A percentile compares a stretch with the other conserved stretches of the same genome.
These are phyloP conservation scores for Pyrochroa serraticornis DNA, from an alignment of 2,888 invertebrate species.

Conservation along the genomic window DNA sequence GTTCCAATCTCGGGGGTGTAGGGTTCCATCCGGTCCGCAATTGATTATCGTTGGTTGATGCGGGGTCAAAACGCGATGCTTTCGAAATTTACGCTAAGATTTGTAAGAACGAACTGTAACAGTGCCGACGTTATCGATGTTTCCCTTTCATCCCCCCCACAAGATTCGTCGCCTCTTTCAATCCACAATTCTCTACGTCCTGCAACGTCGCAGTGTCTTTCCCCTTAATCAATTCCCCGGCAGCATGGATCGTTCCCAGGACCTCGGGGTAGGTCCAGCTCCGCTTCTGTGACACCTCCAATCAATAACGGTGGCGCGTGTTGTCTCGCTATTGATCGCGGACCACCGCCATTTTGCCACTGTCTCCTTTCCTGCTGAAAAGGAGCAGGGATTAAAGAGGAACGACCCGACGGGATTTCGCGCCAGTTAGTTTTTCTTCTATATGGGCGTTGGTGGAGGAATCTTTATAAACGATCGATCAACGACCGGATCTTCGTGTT, in stretches of 20 bases:
- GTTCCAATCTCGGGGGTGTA: too few relatives aligned
- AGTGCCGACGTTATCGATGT: too few relatives aligned
- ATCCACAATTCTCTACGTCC: neutral
- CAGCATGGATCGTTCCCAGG: constrained; percentile 27
- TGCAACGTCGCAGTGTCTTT: constrained; percentile 18
- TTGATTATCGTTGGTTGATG: too few relatives aligned
- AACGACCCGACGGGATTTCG: too few relatives aligned
- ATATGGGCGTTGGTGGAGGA: neutral
- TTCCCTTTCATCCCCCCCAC: too few relatives aligned
- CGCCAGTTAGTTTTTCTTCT: too few relatives aligned
- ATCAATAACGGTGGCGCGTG: constrained; percentile 31
- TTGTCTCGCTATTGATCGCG: constrained; percentile 24
- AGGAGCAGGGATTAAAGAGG: constrained; percentile 2
- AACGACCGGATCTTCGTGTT: constrained; percentile 1
- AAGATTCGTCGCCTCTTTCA: too few relatives aligned
- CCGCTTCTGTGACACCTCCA: constrained; percentile 34
- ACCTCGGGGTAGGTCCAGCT: constrained; percentile 38
- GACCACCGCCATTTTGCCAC: constrained; percentile 24
- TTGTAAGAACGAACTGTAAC: too few relatives aligned
- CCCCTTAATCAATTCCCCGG: constrained; percentile 20
- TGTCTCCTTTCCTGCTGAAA: constrained; percentile 10
- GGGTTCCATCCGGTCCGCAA: too few relatives aligned
- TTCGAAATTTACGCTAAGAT: too few relatives aligned
- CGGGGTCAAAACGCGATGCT: too few relatives aligned
- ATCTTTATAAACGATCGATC: too few relatives aligned